These are phyloP conservation scores for Prionchulus punctatus DNA, from an alignment of 2,888 invertebrate species.

Conservation along the genomic window DNA sequence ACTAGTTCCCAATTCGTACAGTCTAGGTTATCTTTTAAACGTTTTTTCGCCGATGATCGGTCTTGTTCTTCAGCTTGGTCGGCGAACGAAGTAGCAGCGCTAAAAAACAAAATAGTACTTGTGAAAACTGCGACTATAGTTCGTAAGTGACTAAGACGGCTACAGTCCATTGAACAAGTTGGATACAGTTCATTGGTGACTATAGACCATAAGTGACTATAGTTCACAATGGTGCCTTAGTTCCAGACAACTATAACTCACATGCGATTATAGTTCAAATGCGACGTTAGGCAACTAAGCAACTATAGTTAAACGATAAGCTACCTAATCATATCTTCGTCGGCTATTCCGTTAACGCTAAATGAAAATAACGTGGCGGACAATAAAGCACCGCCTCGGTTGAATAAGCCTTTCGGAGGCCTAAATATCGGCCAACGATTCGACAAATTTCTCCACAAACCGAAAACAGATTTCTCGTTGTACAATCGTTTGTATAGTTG, in stretches of 20 bases:
- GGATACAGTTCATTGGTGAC: no score
- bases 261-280: constrained; percentile 14
- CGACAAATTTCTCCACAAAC: constrained; percentile 17
- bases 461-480: constrained; percentile 18
- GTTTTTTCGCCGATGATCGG: neutral
- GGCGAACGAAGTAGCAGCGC: neutral
- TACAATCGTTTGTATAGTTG: constrained; percentile 25
- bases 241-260: no score
- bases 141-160: neutral
- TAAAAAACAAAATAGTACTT: neutral
- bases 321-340: constrained; percentile 24
- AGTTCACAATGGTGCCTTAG: no score
- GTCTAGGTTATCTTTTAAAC: neutral
- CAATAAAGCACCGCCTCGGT: constrained; percentile 9
- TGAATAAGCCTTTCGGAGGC: neutral
- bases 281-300: no score
- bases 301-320: no score
- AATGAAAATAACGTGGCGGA: constrained; percentile 28
- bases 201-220: no score
- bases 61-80: neutral
- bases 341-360: constrained; percentile 25
- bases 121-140: neutral
- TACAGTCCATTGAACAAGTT: constrained; percentile 5
- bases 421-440: neutral
- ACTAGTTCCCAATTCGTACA: neutral